Percentiles rank a stretch among this genome's conserved stretches.
Conservation (phyloP, 1,140 invertebrate species). For the Euura saliciscinereae region DNA sequence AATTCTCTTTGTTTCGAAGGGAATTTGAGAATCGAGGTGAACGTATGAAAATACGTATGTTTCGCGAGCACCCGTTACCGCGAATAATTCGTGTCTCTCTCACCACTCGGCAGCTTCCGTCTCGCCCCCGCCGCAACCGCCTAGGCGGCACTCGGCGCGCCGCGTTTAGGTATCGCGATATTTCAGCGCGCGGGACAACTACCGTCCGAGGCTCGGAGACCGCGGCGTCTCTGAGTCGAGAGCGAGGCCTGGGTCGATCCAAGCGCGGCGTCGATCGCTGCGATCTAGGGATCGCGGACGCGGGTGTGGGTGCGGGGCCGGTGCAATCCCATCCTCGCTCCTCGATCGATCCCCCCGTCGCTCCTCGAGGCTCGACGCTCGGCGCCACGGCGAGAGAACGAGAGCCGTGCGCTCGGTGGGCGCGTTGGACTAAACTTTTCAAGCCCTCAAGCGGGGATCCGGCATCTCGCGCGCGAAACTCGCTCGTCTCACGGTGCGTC, state of each 20-base stretch:
- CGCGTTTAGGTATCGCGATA: slow-evolving; percentile 6
- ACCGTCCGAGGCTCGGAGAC: background rate
- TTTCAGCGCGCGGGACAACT: background rate
- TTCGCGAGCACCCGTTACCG: background rate
- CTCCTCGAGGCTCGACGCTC: background rate
- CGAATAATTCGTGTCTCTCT: background rate
- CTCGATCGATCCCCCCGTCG: background rate
- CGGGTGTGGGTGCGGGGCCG: background rate
- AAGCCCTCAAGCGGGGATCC: background rate
- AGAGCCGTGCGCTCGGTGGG: background rate
- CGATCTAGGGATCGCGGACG: background rate
- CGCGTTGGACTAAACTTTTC: background rate
- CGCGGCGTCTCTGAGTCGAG: background rate
- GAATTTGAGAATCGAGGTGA: too few species aligned
- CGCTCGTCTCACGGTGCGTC: slow-evolving; percentile 3
- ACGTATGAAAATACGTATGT: background rate
- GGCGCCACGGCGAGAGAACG: background rate
- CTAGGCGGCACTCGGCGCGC: slow-evolving; percentile 5
- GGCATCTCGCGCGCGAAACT: background rate
- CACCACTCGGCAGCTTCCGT: slow-evolving; percentile 3
- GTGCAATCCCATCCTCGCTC: background rate
- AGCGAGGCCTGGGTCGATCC: background rate
- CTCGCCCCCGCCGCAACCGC: slow-evolving; percentile 5
- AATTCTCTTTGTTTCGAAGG: too few species aligned
- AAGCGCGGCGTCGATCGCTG: background rate